Percentiles rank a stretch among this genome's conserved stretches.
phyloP scores from a whole-genome alignment of 2,888 invertebrate species.

The Sabatieria punctata region DNA sequence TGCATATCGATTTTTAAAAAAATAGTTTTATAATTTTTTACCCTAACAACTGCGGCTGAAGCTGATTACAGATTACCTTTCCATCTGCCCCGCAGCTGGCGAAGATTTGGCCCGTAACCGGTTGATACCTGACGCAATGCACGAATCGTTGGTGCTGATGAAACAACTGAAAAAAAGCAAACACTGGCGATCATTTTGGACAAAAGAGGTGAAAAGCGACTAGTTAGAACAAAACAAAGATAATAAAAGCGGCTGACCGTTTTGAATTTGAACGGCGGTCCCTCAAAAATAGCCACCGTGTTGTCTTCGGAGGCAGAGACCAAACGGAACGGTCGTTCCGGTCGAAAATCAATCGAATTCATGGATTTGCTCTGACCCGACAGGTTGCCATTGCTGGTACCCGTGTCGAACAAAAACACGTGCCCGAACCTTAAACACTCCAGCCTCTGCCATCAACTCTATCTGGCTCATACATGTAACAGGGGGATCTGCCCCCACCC shows the following conservation, averaged over 20 bases:
- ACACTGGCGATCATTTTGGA: no score
- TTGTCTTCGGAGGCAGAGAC: slow-evolving; percentile 93
- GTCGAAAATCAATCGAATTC: slow-evolving; percentile 53
- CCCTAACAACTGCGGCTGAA: no score
- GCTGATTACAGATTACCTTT: no score
- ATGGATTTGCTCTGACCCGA: slow-evolving; percentile 22
- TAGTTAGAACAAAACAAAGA: slow-evolving; percentile 1
- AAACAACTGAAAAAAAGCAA: slow-evolving; percentile 24
- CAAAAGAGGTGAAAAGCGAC: no score
- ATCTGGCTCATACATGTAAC: no score
- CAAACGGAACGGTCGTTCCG: slow-evolving; percentile 43
- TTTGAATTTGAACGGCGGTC: slow-evolving; percentile 68
- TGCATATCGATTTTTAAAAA: no score
- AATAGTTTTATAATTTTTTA: no score
- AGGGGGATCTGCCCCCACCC: no score
- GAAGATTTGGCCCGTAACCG: slow-evolving; percentile 62
- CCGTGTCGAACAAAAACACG: slow-evolving; percentile 90
- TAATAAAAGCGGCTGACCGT: slow-evolving; percentile 16
- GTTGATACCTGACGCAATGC: slow-evolving; percentile 84
- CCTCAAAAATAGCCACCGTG: slow-evolving; percentile 80
- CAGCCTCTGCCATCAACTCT: no score
- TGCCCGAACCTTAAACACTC: slow-evolving; percentile 73
- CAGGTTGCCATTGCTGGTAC: slow-evolving; percentile 44
- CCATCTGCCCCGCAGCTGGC: slow-evolving; percentile 95
- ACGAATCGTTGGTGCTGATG: slow-evolving; percentile 86